A percentile compares a stretch with the other conserved stretches of the same genome.
Conservation (phyloP, 2,113 vertebrate species). For the Aix galericulata region DNA sequence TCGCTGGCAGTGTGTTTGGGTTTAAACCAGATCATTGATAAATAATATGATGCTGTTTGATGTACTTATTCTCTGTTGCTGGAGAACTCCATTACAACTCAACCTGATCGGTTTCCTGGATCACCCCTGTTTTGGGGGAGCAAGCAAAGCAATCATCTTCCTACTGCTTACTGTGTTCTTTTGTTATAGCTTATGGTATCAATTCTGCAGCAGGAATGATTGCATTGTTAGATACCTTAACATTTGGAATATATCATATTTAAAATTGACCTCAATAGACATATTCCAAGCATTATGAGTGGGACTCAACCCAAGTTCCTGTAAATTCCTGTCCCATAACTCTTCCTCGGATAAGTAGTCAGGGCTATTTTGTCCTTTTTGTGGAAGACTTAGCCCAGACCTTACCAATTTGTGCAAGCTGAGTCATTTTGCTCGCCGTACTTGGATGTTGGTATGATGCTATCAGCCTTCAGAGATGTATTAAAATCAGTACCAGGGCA, state of each 20-base stretch:
- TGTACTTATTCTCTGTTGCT: not conserved
- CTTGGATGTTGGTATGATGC: not conserved
- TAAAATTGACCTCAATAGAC: too few species aligned
- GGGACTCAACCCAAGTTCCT: not conserved
- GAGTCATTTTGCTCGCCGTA: not conserved
- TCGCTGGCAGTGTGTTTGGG: rapidly evolving
- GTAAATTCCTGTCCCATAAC: not conserved
- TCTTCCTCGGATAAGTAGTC: not conserved
- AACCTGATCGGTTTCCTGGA: not conserved
- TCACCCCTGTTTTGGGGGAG: not conserved
- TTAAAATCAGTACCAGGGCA: constrained; percentile 5
- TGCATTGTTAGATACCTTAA: not conserved
- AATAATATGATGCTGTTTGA: rapidly evolving
- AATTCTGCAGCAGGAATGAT: not conserved
- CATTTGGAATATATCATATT: not conserved
- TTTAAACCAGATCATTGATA: not conserved
- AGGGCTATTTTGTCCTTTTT: not conserved
- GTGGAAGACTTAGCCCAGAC: not conserved
- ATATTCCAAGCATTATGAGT: not conserved
- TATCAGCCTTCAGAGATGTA: not conserved
- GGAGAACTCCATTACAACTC: not conserved
- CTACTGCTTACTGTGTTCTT: not conserved
- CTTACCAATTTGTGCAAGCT: not conserved
- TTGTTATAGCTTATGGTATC: not conserved
- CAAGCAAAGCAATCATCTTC: not conserved